Evolutionary conservation across 2,888 invertebrate species (phyloP).

Genomic region (Noctua janthe): DNA sequence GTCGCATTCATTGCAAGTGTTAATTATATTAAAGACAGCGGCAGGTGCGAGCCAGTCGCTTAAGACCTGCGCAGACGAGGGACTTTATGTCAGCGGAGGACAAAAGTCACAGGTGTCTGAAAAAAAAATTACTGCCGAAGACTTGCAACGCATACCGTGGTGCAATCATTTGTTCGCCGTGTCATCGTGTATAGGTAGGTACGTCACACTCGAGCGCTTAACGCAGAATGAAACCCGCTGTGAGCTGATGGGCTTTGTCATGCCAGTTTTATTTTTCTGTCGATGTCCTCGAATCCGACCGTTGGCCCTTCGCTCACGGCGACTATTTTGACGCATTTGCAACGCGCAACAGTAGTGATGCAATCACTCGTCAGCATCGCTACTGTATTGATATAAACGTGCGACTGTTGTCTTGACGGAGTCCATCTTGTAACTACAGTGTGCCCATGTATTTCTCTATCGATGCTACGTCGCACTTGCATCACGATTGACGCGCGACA

Average conservation of each 20-base stretch:
- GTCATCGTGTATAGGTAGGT: neutral
- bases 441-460: neutral
- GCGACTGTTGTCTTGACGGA: neutral
- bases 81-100: neutral
- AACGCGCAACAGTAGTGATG: no score
- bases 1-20: slow-evolving; percentile 62
- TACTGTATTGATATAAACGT: no score
- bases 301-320: neutral
- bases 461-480: neutral
- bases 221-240: neutral
- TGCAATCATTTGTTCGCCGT: neutral
- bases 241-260: neutral
- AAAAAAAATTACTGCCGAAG: neutral
- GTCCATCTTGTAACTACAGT: neutral
- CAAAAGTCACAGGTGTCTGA: neutral
- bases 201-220: neutral
- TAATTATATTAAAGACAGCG: slow-evolving; percentile 60
- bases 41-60: slow-evolving; percentile 49
- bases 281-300: neutral
- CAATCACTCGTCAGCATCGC: no score
- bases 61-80: neutral
- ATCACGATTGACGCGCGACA: neutral
- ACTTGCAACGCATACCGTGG: neutral
- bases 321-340: neutral
- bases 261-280: neutral